Evolutionary conservation across 2,797 vertebrate genomes (phyloP).

Genomic region (Spinibarbus caldwelli): DNA sequence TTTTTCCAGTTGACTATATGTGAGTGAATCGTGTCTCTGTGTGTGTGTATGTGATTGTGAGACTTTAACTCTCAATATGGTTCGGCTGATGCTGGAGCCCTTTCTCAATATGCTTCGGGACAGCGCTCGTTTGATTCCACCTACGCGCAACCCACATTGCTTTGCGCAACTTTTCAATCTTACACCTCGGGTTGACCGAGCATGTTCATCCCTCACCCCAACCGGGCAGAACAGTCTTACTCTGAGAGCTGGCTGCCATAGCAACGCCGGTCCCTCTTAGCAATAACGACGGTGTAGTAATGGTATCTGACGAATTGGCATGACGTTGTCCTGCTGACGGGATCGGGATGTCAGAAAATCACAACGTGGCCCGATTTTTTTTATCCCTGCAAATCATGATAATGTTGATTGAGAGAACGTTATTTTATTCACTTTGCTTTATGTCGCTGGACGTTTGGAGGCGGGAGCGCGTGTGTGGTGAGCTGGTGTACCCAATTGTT

Average conservation of each 20-base stretch:
- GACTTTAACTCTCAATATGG: constrained; percentile 30
- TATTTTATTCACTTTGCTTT: constrained; percentile 38
- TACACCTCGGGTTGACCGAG: constrained; percentile 70
- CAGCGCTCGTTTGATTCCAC: constrained; percentile 17
- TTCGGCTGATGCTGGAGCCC: neutral
- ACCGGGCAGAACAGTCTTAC: constrained; percentile 74
- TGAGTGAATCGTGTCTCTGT: constrained; percentile 41
- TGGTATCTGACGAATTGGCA: constrained; percentile 63
- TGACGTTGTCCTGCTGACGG: constrained; percentile 71
- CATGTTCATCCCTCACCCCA: constrained; percentile 63
- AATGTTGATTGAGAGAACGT: constrained; percentile 11
- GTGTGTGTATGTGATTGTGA: constrained; percentile 53
- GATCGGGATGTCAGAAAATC: constrained; percentile 54
- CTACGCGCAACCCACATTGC: constrained; percentile 38
- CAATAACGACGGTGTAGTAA: constrained; percentile 70
- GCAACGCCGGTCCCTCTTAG: constrained; percentile 83
- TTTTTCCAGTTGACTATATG: constrained; percentile 41
- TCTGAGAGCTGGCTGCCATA: constrained; percentile 82
- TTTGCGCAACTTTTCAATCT: constrained; percentile 61
- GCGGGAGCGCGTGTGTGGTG: constrained; percentile 53
- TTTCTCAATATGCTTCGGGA: constrained; percentile 20
- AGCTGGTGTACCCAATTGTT: constrained; percentile 65
- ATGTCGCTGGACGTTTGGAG: constrained; percentile 37
- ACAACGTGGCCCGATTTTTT: constrained; percentile 11
- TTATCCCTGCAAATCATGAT: neutral